phyloP scores from a whole-genome alignment of 1,140 invertebrate species.

The Drosophila ohnishii region DNA sequence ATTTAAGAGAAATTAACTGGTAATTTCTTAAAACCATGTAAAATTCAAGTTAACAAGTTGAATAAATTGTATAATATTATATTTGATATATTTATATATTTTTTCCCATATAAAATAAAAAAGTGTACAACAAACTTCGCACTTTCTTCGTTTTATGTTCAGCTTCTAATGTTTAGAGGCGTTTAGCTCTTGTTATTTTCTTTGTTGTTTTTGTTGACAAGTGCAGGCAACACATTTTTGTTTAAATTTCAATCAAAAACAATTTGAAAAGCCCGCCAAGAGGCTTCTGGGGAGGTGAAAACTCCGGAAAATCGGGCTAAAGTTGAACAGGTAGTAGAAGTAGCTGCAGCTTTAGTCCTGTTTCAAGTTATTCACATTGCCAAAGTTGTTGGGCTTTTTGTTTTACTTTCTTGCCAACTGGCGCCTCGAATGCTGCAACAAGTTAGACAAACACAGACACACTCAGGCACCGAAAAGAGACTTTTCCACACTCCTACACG shows the following conservation, averaged over 20 bases:
- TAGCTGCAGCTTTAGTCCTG: not conserved
- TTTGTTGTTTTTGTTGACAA: slow-evolving; percentile 43
- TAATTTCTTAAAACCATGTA: no score
- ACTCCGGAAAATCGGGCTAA: slow-evolving; percentile 1
- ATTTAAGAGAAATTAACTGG: no score
- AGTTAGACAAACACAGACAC: slow-evolving; percentile 50
- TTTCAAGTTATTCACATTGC: slow-evolving; percentile 38
- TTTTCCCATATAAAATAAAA: not conserved
- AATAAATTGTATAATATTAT: no score
- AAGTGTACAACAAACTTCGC: not conserved
- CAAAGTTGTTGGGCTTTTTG: slow-evolving; percentile 37
- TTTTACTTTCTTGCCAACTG: slow-evolving; percentile 38
- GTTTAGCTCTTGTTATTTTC: slow-evolving; percentile 29
- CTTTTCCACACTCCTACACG: slow-evolving; percentile 24
- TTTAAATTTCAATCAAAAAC: slow-evolving; percentile 76
- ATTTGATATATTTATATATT: not conserved
- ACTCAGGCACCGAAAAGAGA: not conserved
- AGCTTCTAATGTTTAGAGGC: slow-evolving; percentile 32
- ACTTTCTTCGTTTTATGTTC: not conserved
- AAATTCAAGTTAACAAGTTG: no score
- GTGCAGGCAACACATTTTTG: slow-evolving; percentile 53
- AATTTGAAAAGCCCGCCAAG: slow-evolving; percentile 62
- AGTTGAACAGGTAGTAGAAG: slow-evolving; percentile 20
- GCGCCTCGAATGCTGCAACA: slow-evolving; percentile 67
- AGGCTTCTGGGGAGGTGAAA: not conserved